Conservation (phyloP, 2,888 invertebrate species). For the Scrobipalpa atriplicella region DNA sequence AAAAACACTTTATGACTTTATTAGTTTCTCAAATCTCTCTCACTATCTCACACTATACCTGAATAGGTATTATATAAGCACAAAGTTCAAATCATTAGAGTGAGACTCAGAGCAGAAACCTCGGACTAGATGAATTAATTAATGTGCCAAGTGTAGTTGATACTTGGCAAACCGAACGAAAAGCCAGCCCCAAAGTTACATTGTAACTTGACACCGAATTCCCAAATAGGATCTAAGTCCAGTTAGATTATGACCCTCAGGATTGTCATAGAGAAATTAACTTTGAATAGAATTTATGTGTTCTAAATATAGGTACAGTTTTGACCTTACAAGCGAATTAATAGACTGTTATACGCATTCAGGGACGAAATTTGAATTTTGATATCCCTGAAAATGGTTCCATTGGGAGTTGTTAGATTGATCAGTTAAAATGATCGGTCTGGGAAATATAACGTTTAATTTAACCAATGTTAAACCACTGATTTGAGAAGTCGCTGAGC, state of each 20-base stretch:
- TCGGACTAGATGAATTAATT: neutral
- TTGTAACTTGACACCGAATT: conserved; percentile 23
- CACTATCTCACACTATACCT: too few species aligned
- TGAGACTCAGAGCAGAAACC: neutral
- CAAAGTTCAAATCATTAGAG: neutral
- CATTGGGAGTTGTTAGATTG: neutral
- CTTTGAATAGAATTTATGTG: conserved; percentile 18
- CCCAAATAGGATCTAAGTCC: conserved; percentile 23
- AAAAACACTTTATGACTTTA: too few species aligned
- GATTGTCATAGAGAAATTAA: conserved; percentile 26
- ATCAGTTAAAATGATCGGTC: too few species aligned
- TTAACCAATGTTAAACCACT: too few species aligned
- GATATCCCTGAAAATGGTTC: neutral
- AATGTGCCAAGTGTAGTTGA: conserved; percentile 10
- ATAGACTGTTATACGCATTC: neutral
- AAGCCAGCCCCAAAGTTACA: conserved; percentile 16
- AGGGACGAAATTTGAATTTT: neutral
- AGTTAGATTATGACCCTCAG: conserved; percentile 23
- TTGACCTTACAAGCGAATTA: neutral
- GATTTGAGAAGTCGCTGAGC: too few species aligned
- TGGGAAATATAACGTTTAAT: too few species aligned
- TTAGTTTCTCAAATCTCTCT: too few species aligned
- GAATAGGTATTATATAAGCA: too few species aligned
- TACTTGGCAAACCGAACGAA: conserved; percentile 14
- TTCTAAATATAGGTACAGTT: conserved; percentile 19